Percentiles rank a stretch among this genome's conserved stretches.
Conservation (phyloP, 1,140 invertebrate genomes). For the Lasaia peninsularis region DNA sequence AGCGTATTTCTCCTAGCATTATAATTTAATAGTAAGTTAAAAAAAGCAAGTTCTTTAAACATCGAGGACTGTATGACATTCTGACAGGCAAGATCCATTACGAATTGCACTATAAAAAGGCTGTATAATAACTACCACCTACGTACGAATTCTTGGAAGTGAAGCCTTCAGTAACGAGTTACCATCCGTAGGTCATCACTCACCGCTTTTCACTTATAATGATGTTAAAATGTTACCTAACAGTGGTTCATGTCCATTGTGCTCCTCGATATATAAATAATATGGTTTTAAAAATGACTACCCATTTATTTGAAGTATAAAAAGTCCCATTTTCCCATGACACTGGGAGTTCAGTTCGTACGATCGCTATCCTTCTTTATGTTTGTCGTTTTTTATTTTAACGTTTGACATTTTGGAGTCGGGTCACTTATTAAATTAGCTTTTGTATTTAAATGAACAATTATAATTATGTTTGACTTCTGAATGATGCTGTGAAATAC, state of each 20-base stretch:
- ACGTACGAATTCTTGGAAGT: conserved; percentile 34
- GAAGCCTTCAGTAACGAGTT: conserved; percentile 36
- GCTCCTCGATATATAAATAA: conserved; percentile 62
- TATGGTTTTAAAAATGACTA: conserved; percentile 68
- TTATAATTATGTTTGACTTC: conserved; percentile 52
- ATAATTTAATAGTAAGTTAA: neutral
- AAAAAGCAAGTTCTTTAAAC: conserved; percentile 21
- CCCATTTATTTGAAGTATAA: conserved; percentile 73
- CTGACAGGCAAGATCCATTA: conserved; percentile 22
- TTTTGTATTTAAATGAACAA: conserved; percentile 74
- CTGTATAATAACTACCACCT: conserved; percentile 29
- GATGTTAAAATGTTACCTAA: conserved; percentile 75
- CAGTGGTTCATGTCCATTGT: conserved; percentile 70
- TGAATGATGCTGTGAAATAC: conserved; percentile 6
- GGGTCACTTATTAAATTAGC: conserved; percentile 75
- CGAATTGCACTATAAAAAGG: conserved; percentile 32
- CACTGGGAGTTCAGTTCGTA: conserved; percentile 52
- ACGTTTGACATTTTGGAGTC: conserved; percentile 69
- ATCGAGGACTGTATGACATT: neutral
- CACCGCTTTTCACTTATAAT: conserved; percentile 73
- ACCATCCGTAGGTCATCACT: conserved; percentile 44
- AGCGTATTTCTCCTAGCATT: no score
- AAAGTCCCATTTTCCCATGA: conserved; percentile 68
- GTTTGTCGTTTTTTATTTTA: conserved; percentile 65
- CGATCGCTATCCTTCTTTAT: conserved; percentile 63